Percentiles rank a stretch among this genome's conserved stretches.
Evolutionary conservation across 1,140 invertebrate genomes (phyloP).

Genomic region (Aphelenchoides besseyi): DNA sequence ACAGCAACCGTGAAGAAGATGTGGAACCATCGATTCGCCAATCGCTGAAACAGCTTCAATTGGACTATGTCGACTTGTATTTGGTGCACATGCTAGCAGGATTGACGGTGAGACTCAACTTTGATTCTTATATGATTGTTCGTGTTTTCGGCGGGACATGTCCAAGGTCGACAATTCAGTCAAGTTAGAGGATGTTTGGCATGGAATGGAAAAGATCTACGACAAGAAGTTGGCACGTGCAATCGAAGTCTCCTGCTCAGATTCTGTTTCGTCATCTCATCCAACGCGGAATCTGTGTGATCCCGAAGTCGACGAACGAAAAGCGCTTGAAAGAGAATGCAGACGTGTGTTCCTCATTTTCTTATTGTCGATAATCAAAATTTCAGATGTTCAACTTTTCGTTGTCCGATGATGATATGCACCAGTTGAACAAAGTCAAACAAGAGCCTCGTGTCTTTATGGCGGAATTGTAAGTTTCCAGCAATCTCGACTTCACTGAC

Average conservation of each 20-base stretch:
- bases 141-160: conserved; percentile 41
- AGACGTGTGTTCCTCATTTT: conserved; percentile 22
- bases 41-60: conserved; percentile 72
- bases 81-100: conserved; percentile 73
- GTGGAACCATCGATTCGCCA: conserved; percentile 73
- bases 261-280: conserved; percentile 62
- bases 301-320: conserved; percentile 63
- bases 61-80: conserved; percentile 80
- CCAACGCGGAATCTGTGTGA: conserved; percentile 59
- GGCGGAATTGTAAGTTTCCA: not conserved
- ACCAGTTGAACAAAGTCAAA: not conserved
- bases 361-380: not conserved
- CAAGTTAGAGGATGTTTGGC: conserved; percentile 45
- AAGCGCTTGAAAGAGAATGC: conserved; percentile 62
- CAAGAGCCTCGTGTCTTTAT: not conserved
- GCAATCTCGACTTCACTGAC: too few species aligned
- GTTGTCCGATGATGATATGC: not conserved
- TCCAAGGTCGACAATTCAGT: conserved; percentile 31
- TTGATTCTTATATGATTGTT: conserved; percentile 1
- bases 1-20: conserved; percentile 67
- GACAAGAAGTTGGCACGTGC: conserved; percentile 58
- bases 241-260: conserved; percentile 69
- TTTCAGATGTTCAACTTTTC: not conserved
- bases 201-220: conserved; percentile 60
- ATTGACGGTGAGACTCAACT: conserved; percentile 53